Evolutionary conservation across 2,797 vertebrate species (phyloP).

Genomic region (Limosa lapponica): DNA sequence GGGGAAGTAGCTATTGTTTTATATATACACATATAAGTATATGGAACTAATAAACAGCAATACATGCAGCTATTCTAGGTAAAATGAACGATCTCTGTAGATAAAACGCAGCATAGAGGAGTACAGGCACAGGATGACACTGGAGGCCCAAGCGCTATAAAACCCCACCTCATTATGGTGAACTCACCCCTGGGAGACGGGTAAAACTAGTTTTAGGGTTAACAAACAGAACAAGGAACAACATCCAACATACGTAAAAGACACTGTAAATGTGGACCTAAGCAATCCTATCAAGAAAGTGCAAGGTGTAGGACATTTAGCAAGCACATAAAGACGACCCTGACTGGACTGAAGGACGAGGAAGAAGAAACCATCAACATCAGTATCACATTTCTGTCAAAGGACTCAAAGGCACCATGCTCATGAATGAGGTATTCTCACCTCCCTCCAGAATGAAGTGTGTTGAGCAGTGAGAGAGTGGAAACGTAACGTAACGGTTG

Average conservation of each 20-base stretch:
- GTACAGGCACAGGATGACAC: not conserved
- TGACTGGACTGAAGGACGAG: accelerated
- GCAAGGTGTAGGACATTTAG: not conserved
- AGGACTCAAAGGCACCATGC: not conserved
- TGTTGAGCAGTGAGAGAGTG: not conserved
- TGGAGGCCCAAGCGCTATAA: not conserved
- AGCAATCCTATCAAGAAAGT: not conserved
- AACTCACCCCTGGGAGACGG: not conserved
- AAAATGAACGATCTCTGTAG: not conserved
- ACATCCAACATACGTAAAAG: not conserved
- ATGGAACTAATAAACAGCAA: not conserved
- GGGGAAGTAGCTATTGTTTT: not conserved
- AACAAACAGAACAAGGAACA: not conserved
- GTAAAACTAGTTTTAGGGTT: not conserved
- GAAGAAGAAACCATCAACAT: not conserved
- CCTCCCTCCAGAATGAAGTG: not conserved
- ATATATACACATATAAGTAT: not conserved
- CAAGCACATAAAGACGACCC: not conserved
- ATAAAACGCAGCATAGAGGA: not conserved
- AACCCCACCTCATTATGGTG: not conserved
- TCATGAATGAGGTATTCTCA: not conserved
- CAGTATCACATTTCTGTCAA: not conserved
- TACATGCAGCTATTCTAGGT: not conserved
- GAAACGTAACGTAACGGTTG: not conserved
- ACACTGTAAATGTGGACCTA: not conserved